Evolutionary conservation across 2,797 vertebrate species (phyloP).

Genomic region (Xenopus petersii): DNA sequence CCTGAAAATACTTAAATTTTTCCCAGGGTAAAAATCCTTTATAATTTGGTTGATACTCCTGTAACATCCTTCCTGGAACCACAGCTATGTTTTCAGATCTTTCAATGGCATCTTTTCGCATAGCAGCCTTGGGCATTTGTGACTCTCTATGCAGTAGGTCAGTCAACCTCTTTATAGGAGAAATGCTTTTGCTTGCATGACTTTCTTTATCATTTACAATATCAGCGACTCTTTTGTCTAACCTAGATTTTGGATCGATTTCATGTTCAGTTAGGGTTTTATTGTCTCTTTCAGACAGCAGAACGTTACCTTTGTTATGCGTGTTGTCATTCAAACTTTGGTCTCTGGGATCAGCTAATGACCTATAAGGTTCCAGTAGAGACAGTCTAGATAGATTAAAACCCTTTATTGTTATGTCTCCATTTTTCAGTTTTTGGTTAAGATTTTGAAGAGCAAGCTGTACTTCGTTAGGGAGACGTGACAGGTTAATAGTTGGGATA

Average conservation of each 20-base stretch:
- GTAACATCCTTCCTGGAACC: constrained; percentile 73
- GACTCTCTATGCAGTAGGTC: background rate
- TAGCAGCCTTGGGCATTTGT: background rate
- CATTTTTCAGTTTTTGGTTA: constrained; percentile 76
- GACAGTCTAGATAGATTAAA: constrained; percentile 85
- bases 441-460: constrained; percentile 72
- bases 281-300: too few species aligned
- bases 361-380: constrained; percentile 71
- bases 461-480: constrained; percentile 72
- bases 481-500: constrained; percentile 73
- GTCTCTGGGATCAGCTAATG: constrained; percentile 23
- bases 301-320: too few species aligned
- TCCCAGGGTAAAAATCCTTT: constrained; percentile 94
- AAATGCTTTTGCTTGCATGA: constrained; percentile 33
- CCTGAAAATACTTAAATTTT: constrained; percentile 87
- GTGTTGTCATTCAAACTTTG: background rate
- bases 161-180: constrained; percentile 60
- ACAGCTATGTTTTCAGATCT: constrained; percentile 1
- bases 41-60: constrained; percentile 70
- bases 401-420: constrained; percentile 89
- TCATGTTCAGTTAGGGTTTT: background rate
- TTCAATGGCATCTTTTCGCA: constrained; percentile 12
- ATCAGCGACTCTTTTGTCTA: background rate
- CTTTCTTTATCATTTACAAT: background rate
- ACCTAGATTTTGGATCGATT: background rate